A percentile compares a stretch with the other conserved stretches of the same genome.
phyloP scores from a whole-genome alignment of 2,797 vertebrate genomes.

The Ambastaia sidthimunki region DNA sequence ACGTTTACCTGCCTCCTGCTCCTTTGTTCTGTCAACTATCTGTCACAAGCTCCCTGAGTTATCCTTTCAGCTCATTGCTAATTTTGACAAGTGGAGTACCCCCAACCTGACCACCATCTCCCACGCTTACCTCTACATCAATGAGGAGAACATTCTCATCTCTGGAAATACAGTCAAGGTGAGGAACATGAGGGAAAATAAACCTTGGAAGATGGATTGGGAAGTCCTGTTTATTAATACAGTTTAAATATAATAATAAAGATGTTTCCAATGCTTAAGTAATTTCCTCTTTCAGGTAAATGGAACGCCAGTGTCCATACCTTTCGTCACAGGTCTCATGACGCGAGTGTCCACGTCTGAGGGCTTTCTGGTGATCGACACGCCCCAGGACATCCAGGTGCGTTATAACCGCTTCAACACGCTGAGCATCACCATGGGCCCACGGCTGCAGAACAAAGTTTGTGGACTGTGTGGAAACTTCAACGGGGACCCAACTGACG shows the following conservation, averaged over 20 bases:
- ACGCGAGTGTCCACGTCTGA: constrained; percentile 93
- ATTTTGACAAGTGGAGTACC: constrained; percentile 96
- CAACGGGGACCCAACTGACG: constrained; percentile 90
- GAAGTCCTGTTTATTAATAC: background rate
- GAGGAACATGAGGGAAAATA: background rate
- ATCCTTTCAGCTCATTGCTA: constrained; percentile 98
- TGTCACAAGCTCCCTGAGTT: constrained; percentile 97
- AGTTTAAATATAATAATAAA: background rate
- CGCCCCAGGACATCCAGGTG: constrained; percentile 93
- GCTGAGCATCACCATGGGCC: constrained; percentile 91
- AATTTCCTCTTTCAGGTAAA: constrained; percentile 83
- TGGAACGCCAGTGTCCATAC: constrained; percentile 90
- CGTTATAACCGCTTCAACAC: constrained; percentile 95
- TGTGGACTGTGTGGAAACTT: constrained; percentile 98
- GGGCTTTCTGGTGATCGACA: constrained; percentile 96
- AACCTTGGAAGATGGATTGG: background rate
- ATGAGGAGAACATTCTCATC: constrained; percentile 98
- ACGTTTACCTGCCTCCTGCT: constrained; percentile 94
- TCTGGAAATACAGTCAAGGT: constrained; percentile 95
- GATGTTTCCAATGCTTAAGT: background rate
- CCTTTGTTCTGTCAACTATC: constrained; percentile 98
- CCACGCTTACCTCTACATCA: constrained; percentile 96
- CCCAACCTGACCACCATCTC: constrained; percentile 98
- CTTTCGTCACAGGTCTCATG: constrained; percentile 91
- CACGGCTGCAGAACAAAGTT: constrained; percentile 95